A percentile compares a stretch with the other conserved stretches of the same genome.
Conservation (phyloP, 2,797 vertebrate species). For the Lates japonicus region DNA sequence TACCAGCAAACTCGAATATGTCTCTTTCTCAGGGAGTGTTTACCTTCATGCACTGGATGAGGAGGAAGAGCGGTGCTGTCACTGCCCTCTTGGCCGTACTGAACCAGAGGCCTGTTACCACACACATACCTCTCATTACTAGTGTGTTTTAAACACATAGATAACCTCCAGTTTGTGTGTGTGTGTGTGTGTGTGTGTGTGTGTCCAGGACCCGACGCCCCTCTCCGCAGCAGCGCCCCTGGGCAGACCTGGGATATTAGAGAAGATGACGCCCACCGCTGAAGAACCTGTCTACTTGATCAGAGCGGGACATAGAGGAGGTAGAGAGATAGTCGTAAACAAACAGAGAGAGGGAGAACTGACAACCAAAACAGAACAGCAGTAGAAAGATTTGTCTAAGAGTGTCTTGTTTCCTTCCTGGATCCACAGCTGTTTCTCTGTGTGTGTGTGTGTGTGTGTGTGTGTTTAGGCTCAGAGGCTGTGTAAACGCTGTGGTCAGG, state of each 20-base stretch:
- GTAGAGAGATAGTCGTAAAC: constrained; percentile 78
- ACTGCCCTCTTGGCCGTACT: constrained; percentile 92
- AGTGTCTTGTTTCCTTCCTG: not conserved
- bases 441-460: constrained; percentile 42
- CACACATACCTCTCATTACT: not conserved
- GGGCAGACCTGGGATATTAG: constrained; percentile 96
- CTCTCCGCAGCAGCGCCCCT: constrained; percentile 95
- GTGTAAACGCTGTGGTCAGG: constrained; percentile 97
- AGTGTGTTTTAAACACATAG: not conserved
- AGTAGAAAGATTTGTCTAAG: too few relatives aligned
- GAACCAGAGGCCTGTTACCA: constrained; percentile 86
- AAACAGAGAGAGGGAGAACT: not conserved
- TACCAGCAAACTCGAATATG: not conserved
- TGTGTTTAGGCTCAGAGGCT: constrained; percentile 92
- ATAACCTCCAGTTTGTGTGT: not conserved
- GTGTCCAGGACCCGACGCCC: constrained; percentile 95
- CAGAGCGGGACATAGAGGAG: constrained; percentile 96
- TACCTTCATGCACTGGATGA: constrained; percentile 91
- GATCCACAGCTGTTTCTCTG: not conserved
- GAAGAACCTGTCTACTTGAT: constrained; percentile 95
- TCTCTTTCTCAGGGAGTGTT: constrained; percentile 90
- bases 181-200: constrained; percentile 1
- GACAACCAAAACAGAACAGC: not conserved
- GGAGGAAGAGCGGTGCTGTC: constrained; percentile 84
- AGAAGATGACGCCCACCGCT: constrained; percentile 94